These are phyloP conservation scores for Zootermopsis nevadensis DNA, from an alignment of 2,888 invertebrate species.

Conservation along the genomic window DNA sequence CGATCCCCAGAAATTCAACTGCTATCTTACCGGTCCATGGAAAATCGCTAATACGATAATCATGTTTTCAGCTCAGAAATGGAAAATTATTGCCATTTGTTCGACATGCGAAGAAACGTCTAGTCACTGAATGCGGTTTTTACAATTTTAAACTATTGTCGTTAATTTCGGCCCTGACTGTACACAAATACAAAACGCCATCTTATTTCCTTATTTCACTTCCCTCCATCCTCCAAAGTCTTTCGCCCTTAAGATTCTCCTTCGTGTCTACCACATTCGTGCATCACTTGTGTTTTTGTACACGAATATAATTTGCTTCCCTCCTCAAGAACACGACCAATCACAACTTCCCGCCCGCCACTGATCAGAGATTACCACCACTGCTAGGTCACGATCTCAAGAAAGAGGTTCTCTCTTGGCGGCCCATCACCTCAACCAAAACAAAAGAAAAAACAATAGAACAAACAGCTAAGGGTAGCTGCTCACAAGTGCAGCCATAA, in stretches of 20 bases:
- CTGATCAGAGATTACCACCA: conserved; percentile 40
- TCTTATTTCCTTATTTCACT: conserved; percentile 37
- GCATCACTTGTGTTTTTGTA: conserved; percentile 34
- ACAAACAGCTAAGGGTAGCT: too few relatives aligned
- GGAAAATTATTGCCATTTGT: too few relatives aligned
- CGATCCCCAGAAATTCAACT: too few relatives aligned
- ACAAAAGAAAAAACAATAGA: too few relatives aligned
- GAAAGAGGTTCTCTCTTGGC: neutral
- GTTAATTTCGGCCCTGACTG: neutral
- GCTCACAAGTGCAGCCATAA: too few relatives aligned
- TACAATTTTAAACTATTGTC: too few relatives aligned
- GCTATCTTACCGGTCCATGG: too few relatives aligned
- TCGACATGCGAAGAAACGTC: too few relatives aligned
- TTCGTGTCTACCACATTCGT: conserved; percentile 34
- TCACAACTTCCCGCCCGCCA: conserved; percentile 35
- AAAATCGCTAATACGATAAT: too few relatives aligned
- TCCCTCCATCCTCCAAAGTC: conserved; percentile 4
- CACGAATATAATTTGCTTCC: conserved; percentile 42
- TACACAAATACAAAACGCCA: conserved; percentile 29
- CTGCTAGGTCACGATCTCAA: conserved; percentile 30
- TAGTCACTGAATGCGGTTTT: too few relatives aligned
- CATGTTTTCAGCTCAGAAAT: too few relatives aligned
- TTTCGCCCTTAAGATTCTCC: conserved; percentile 22
- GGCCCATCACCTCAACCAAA: too few relatives aligned
- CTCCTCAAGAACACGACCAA: conserved; percentile 39